Conservation (phyloP, 2,113 vertebrate genomes). For the Rhea americana region DNA sequence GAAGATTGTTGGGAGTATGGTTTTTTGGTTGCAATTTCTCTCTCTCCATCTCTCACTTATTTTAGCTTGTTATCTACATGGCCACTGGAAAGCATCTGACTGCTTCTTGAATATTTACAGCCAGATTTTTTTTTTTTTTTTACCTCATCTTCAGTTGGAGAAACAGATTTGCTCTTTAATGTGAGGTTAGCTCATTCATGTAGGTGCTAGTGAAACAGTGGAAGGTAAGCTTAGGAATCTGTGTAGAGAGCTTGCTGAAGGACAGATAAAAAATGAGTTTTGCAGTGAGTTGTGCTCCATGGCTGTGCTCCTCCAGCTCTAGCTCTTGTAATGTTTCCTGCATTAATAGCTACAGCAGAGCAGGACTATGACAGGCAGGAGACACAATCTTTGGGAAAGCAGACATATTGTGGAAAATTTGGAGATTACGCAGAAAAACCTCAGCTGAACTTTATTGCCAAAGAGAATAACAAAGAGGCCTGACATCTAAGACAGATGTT, state of each 20-base stretch:
- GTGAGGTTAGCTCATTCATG: background rate
- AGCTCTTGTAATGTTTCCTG: background rate
- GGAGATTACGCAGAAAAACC: background rate
- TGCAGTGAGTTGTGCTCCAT: fast-evolving
- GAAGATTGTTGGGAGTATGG: background rate
- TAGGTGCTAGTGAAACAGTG: background rate
- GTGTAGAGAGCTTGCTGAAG: background rate
- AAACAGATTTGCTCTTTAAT: background rate
- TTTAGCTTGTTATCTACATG: background rate
- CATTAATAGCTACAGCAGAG: background rate
- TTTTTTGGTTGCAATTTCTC: background rate
- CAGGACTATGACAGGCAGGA: fast-evolving
- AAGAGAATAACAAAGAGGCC: fast-evolving
- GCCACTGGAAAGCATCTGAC: fast-evolving
- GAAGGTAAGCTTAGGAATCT: background rate
- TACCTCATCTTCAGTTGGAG: background rate
- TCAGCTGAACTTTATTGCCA: background rate
- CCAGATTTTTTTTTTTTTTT: background rate
- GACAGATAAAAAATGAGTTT: background rate
- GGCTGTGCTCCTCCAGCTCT: background rate
- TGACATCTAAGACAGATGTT: background rate
- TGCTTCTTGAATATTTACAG: background rate
- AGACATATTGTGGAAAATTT: background rate
- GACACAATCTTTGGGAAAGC: fast-evolving
- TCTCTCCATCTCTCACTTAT: background rate